Evolutionary conservation across 2,888 invertebrate genomes (phyloP), one percentile per base, ranked within the genome.

Genomic region (Ctenicera cuprea): DNA sequence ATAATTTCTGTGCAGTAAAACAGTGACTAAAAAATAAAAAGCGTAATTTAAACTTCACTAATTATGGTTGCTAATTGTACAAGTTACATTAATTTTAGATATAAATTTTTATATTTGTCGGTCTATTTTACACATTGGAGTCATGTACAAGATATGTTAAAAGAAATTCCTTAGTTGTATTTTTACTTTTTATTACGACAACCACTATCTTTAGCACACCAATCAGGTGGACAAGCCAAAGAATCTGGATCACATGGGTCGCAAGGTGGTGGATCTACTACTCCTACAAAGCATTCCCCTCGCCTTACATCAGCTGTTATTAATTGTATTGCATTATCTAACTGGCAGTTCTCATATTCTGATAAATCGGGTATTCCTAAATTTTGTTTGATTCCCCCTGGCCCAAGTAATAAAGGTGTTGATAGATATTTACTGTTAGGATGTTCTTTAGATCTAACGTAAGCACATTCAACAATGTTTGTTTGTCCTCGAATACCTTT

Each of bases 401-500:
- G 79, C n/a, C 87, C 87, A n/a, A 87, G 73, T 43, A 83, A 69
- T 12, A 87, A 50, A 0, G 87, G 86, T 11, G 85, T 84, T 0
- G 84, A 78, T 66, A 87, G 79, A 79, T 86, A 87, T 71, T 84
- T 85, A 8, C 83, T 59, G 57, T 82, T 78, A 0, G 84, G 84
- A 73, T 84, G 82, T 12, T 77, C 81, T 20, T 81, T 81, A 3
- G 85, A 86, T 41, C 78, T 80, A 11, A 87, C 86, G 68, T 80
- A 87, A 11, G 86, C 84, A 73, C 83, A 84, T 77, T 87, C 86
- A 3, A 86, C 74, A 4, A 87, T 79, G 57, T 85, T 82, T 9
- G 80, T 70, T 74, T 82, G 81, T 20, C 87, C 87, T 75, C 81
- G 79, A 4, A 86, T 71, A 3, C 83, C 93, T 80, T 90, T 89